Evolutionary conservation across 2,888 invertebrate species (phyloP).

Genomic region (Dexiosoma caninum): DNA sequence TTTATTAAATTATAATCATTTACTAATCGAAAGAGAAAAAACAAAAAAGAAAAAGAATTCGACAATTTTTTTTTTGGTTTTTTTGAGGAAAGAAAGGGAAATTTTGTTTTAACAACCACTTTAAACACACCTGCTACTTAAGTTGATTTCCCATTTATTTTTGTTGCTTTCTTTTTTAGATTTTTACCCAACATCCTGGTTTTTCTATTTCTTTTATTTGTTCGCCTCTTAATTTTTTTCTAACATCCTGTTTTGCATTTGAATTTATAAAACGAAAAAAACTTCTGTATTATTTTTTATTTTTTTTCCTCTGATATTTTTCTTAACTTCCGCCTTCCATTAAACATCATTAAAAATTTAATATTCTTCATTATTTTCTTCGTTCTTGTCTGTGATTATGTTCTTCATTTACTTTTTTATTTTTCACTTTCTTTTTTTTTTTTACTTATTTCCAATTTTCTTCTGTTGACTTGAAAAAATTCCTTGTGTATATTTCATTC

Average conservation of each 20-base stretch:
- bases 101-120: slow-evolving; percentile 65
- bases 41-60: not conserved
- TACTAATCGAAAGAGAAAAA: slow-evolving; percentile 30
- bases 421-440: not conserved
- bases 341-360: slow-evolving; percentile 77
- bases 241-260: slow-evolving; percentile 40
- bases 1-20: slow-evolving; percentile 42
- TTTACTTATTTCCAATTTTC: not conserved
- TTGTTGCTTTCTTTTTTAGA: not conserved
- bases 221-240: not conserved
- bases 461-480: slow-evolving; percentile 15
- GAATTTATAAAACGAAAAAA: slow-evolving; percentile 2
- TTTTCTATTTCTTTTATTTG: not conserved
- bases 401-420: slow-evolving; percentile 17
- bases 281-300: not conserved
- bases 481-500: slow-evolving; percentile 40
- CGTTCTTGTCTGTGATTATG: slow-evolving; percentile 53
- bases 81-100: slow-evolving; percentile 42
- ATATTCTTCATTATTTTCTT: slow-evolving; percentile 70
- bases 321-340: slow-evolving; percentile 74
- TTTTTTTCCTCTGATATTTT: slow-evolving; percentile 23
- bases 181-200: not conserved
- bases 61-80: slow-evolving; percentile 13
- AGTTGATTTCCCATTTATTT: slow-evolving; percentile 59
- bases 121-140: slow-evolving; percentile 67